Base-by-base conservation (phyloP, 2,797 vertebrate species). In the Paratrypauchen microcephalus region DNA sequence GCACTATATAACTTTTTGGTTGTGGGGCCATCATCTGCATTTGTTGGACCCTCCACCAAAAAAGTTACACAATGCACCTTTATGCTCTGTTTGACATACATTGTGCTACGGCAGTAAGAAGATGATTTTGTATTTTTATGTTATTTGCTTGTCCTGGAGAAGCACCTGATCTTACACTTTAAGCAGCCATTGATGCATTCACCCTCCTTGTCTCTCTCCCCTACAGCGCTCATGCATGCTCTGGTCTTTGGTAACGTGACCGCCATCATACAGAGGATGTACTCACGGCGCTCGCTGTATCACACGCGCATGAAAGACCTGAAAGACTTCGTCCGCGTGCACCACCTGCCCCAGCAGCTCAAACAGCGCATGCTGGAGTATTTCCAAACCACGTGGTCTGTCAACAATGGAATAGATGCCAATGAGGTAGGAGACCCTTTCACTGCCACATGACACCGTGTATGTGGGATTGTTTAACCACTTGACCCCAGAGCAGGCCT, bases 191-290 rank as follows among this genome's bases (percentile, higher is more conserved):
- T 36, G 7, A 36, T 36, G 7, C 8, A 36, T 36, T 36, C 32
- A 36, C 32, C 8, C 8, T 36, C 0, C 8, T 36, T 36, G 32
- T 36, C 32, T 66, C 4, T 54, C 30, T 36, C 60, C 65, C 55
- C 4, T 72, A 9, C 92, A 99, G 97, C 97, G 0, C 88, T 99
- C 85, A 99, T 99, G 97, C 97, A 99, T 2, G 97, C 96, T 0
- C 93, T 99, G 47, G 96, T 99, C 70, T 99, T 99, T 0, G 97
- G 97, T n/a, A 99, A 99, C 0, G 97, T 99, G 83, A 97, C 97
- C 0, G 97, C 97, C 87, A 98, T 99, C 89, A 98, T 99, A 88
- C 97, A 99, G 91, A 95, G 97, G 28, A 97, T 99, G 97, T 98
- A 99, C 82, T 97, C 97, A 0, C 94, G 97, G 2, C 97, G 96